phyloP scores from a whole-genome alignment of 2,113 vertebrate genomes.

The Callipepla californica region DNA sequence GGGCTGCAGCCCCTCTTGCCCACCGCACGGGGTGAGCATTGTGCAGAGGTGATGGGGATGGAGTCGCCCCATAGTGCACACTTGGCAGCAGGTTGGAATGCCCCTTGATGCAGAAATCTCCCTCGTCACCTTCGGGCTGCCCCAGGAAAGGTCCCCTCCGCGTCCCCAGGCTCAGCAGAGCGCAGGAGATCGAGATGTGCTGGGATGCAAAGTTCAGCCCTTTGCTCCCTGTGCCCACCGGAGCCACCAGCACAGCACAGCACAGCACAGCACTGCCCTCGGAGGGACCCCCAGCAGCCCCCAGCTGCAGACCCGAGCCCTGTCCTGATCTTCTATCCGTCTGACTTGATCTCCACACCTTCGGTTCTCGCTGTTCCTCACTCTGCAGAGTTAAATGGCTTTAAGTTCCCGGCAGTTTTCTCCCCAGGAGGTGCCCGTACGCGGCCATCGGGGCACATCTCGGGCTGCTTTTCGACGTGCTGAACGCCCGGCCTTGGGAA shows the following conservation, averaged over 20 bases:
- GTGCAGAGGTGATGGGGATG: neutral
- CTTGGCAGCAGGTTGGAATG: neutral
- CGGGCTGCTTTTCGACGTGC: neutral
- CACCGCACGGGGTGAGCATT: too few relatives aligned
- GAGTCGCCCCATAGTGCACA: neutral
- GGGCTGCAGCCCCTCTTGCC: too few relatives aligned
- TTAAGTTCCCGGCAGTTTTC: constrained; percentile 38
- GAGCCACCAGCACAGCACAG: neutral
- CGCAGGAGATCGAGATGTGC: neutral
- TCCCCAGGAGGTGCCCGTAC: constrained; percentile 5
- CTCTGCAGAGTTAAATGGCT: neutral
- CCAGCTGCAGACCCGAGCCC: neutral
- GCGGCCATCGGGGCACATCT: constrained; percentile 61
- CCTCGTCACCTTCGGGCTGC: neutral
- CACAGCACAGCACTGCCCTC: fast-evolving
- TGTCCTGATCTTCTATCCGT: neutral
- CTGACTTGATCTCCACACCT: neutral
- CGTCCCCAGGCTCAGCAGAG: neutral
- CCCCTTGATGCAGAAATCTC: neutral
- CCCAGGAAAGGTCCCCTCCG: neutral
- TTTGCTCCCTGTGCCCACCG: neutral
- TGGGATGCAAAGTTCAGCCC: neutral
- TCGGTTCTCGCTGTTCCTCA: neutral
- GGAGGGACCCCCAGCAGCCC: neutral
- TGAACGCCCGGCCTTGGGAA: neutral